Evolutionary conservation across 1,140 invertebrate genomes (phyloP).

Genomic region (Pectinophora gossypiella): DNA sequence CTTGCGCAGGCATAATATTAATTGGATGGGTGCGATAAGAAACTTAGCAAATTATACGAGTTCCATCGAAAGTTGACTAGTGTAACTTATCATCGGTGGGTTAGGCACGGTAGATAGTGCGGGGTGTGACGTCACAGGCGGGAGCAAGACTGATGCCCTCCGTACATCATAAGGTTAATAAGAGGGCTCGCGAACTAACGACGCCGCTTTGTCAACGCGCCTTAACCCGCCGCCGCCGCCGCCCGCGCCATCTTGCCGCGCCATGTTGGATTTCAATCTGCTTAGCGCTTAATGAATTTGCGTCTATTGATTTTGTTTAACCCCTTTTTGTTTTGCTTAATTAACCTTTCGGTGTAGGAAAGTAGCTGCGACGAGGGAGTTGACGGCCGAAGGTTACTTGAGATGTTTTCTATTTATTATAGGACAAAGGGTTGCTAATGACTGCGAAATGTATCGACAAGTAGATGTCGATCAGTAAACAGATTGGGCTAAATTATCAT

Average conservation of each 20-base stretch:
- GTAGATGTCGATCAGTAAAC: too few relatives aligned
- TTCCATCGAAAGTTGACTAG: not conserved
- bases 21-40: not conserved
- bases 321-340: slow-evolving; percentile 75
- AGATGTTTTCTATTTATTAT: slow-evolving; percentile 1
- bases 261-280: slow-evolving; percentile 73
- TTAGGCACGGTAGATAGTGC: slow-evolving; percentile 8
- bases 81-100: not conserved
- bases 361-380: slow-evolving; percentile 35
- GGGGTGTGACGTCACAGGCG: slow-evolving; percentile 20
- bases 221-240: slow-evolving; percentile 62
- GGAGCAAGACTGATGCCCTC: slow-evolving; percentile 57
- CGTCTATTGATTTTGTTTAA: slow-evolving; percentile 73
- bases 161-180: slow-evolving; percentile 75
- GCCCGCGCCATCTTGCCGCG: slow-evolving; percentile 65
- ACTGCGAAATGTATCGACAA: too few relatives aligned
- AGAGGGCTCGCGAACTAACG: slow-evolving; percentile 70
- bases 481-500: too few relatives aligned
- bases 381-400: slow-evolving; percentile 24
- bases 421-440: not conserved
- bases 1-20: not conserved
- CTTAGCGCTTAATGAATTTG: slow-evolving; percentile 74
- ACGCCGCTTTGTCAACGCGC: slow-evolving; percentile 68
- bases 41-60: not conserved
- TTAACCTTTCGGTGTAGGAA: slow-evolving; percentile 65